Base-by-base conservation (phyloP, 2,113 vertebrate genomes). In the Rousettus leschenaultii region DNA sequence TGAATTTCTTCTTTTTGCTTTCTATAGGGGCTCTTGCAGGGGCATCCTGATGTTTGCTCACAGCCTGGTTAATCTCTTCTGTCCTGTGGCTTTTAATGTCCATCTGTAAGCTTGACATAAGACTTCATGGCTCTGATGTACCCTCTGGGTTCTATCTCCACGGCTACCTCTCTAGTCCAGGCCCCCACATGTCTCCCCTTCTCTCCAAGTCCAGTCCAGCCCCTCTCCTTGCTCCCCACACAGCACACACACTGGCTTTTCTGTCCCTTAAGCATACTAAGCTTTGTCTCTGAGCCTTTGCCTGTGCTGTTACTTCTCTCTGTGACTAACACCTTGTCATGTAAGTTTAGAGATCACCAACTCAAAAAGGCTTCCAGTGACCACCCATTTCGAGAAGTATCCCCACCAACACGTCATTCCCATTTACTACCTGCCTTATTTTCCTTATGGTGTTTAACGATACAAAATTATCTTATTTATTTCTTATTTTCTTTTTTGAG, bases 281-380 rank as follows among this genome's bases (percentile, higher is more conserved):
- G 24, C 24, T 14, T n/a, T 48, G 11, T 19, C n/a, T 55, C 78
- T 0, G 3, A 83, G 53, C 7, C 65, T 83, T 65, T 21, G 40
- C 26, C 68, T 1, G 0, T 24, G 18, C 13, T 2, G 2, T 5
- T n/a, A 22, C 40, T 40, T 30, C 57, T 1, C 7, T 35, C 74
- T 33, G 2, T 5, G 33, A 13, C 35, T 9, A 4, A 53, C 48
- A 57, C 40, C 45, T 85, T 83, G 16, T 53, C 35, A 8, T 7
- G 5, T 6, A 74, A 74, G 19, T 79, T 75, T 63, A 94, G 43
- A 87, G 75, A 38, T 13, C 4, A 45, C 38, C 16, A 28, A 40
- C 33, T 35, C 21, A 2, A 11, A 68, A 24, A 75, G 33, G 7
- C 38, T 8, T 7, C 53, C 35, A 1, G 4, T 24, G 65, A 24